Evolutionary conservation across 2,113 vertebrate species (phyloP).

Genomic region (Psittacula cyanocephala): DNA sequence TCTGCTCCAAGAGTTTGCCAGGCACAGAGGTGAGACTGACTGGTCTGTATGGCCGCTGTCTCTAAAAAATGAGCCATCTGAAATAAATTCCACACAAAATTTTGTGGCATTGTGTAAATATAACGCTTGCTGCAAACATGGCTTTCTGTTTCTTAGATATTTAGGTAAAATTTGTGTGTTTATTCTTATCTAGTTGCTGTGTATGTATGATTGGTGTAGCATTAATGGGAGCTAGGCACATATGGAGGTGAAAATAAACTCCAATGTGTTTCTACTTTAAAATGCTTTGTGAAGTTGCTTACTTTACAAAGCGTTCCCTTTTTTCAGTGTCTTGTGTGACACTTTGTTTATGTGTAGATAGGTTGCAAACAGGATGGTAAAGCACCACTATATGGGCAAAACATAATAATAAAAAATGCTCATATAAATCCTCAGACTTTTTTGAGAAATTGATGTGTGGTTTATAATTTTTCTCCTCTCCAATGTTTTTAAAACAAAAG

Average conservation of each 20-base stretch:
- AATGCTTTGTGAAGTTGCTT: not conserved
- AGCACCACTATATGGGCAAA: not conserved
- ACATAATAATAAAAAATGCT: not conserved
- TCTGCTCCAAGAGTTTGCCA: too few species aligned
- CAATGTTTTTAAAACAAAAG: not conserved
- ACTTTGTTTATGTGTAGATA: not conserved
- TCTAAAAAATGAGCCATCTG: not conserved
- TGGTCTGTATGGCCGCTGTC: not conserved
- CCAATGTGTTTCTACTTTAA: not conserved
- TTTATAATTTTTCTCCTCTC: not conserved
- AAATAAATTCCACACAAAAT: not conserved
- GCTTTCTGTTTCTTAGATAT: not conserved
- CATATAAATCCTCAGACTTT: not conserved
- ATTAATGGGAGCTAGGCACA: not conserved
- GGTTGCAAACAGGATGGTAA: not conserved
- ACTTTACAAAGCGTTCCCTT: not conserved
- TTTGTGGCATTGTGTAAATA: not conserved
- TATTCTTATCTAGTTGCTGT: not conserved
- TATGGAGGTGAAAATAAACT: slow-evolving; percentile 12
- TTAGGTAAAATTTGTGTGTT: slow-evolving; percentile 15
- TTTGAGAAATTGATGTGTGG: not conserved
- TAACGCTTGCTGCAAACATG: not conserved
- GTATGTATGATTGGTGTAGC: not conserved
- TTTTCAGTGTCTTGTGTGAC: not conserved
- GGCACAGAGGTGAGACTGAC: too few species aligned